Base-by-base conservation (phyloP, 2,888 invertebrate genomes). In the Clostera curtula region DNA sequence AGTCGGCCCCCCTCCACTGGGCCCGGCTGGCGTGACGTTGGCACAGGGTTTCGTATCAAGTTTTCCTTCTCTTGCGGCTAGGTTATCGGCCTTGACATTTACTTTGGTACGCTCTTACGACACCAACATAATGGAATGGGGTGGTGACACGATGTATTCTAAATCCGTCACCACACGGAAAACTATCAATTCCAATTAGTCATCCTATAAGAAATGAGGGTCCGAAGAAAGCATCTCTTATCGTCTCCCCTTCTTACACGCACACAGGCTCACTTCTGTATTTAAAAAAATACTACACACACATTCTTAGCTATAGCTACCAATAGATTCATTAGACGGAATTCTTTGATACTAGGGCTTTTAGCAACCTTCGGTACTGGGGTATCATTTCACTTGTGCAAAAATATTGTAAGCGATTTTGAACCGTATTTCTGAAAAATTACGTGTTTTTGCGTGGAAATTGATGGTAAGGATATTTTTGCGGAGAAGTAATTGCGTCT, bases 311-410 rank as follows among this genome's bases (percentile, higher is more conserved):
- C 73, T 75, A 79, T 45, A 71, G 68, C 73, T 75, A 79, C 76
- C 80, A 79, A 83, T 83, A 76, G 71, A 75, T 71, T 82, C 79
- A 77, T 82, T 79, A 82, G 80, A 79, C 64, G 75, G 66, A 74
- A 79, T 83, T 80, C 80, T 83, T 83, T 82, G 80, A 79, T 67
- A 75, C 66, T 53, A 58, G 51, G 55, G 77, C 80, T 80, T 82
- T 80, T 76, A 80, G 76, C 74, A 49, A 55, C 59, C 58, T 53
- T 24, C 43, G 42, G 34, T 28, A 56, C 72, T 56, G 55, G 33
- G 25, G 45, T 56, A 43, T 29, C 21, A 40, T 39, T 61, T 39
- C 61, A 10, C 32, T 19, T 24, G 31, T 12, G 19, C 24, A 32
- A 31, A 12, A 5, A 12, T 25, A 19, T 25, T 20, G 29, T 39